phyloP scores from a whole-genome alignment of 2,797 vertebrate genomes.

The Mormyrops boulengeri region DNA sequence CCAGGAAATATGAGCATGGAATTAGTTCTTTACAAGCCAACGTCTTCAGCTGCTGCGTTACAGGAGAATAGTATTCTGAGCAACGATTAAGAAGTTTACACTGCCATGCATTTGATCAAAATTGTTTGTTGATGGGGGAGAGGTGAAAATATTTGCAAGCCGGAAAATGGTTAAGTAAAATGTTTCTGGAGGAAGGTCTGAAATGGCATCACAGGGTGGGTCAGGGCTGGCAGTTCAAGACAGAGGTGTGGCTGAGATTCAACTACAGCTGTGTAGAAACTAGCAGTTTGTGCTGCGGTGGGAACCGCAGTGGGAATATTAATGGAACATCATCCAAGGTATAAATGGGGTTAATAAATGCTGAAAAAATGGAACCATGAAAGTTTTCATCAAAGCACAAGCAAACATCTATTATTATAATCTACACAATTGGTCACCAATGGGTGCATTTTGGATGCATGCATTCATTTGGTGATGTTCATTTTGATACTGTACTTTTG shows the following conservation, averaged over 20 bases:
- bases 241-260: not conserved
- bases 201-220: not conserved
- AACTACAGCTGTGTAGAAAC: not conserved
- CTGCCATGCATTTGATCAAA: not conserved
- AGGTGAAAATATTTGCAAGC: not conserved
- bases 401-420: not conserved
- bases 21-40: constrained; percentile 13
- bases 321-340: not conserved
- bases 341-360: not conserved
- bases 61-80: not conserved
- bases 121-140: not conserved
- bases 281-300: not conserved
- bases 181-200: not conserved
- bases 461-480: not conserved
- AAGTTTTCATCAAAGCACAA: not conserved
- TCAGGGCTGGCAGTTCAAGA: not conserved
- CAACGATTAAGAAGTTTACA: not conserved
- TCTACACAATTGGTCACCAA: not conserved
- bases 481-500: not conserved
- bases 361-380: not conserved
- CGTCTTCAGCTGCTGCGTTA: not conserved
- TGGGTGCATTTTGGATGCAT: not conserved
- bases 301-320: not conserved
- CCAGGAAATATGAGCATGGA: not conserved
- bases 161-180: not conserved